These are phyloP conservation scores for Nannospalax galili DNA, from an alignment of 2,113 vertebrate genomes.

Conservation along the genomic window DNA sequence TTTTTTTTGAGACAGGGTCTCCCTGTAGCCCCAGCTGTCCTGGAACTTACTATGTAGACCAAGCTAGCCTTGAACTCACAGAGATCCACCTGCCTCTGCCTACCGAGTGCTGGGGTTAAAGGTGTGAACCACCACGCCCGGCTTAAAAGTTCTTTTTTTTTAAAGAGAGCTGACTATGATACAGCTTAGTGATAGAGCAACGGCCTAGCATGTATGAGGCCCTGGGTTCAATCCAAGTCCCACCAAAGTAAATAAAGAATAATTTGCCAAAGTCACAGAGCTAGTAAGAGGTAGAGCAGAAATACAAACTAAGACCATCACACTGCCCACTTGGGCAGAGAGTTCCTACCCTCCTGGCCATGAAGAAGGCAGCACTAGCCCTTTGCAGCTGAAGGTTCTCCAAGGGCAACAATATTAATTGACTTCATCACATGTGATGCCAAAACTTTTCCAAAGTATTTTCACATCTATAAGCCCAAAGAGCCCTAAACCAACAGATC, in stretches of 20 bases:
- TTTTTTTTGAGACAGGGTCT: too few relatives aligned
- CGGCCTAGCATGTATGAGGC: not conserved
- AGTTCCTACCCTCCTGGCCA: not conserved
- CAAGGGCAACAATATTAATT: not conserved
- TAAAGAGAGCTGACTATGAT: not conserved
- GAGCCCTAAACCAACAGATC: not conserved
- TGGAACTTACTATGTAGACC: too few relatives aligned
- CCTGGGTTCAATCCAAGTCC: not conserved
- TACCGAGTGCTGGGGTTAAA: too few relatives aligned
- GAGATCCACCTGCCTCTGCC: too few relatives aligned
- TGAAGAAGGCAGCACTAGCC: not conserved
- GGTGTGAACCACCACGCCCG: too few relatives aligned
- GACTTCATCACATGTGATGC: not conserved
- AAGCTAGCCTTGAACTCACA: too few relatives aligned
- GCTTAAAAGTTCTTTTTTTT: too few relatives aligned
- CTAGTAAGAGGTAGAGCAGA: not conserved
- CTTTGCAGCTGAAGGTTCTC: not conserved
- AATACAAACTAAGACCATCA: not conserved
- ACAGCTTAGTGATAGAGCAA: not conserved
- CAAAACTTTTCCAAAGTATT: constrained; percentile 52
- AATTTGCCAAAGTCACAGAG: constrained; percentile 7
- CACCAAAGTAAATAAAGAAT: not conserved
- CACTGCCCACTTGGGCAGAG: not conserved
- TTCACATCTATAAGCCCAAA: constrained; percentile 44
- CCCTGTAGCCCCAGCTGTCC: too few relatives aligned